Evolutionary conservation across 30 jellyfish, hydroid and myxozoan genomes (phyloP).

Genomic region (Hydractinia echinata): DNA sequence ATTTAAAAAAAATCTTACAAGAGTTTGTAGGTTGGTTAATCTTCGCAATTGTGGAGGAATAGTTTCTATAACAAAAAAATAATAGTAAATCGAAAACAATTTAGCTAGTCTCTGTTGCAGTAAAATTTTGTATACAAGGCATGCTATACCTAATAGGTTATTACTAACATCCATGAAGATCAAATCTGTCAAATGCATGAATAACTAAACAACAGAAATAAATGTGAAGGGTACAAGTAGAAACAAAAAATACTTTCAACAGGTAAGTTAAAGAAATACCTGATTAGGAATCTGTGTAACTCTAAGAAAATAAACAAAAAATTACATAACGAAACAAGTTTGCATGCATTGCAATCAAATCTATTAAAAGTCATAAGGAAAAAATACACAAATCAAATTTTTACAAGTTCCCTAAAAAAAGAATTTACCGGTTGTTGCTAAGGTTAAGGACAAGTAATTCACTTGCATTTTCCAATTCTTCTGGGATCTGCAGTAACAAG

Average conservation of each 20-base stretch:
- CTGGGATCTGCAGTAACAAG: constrained; percentile 62
- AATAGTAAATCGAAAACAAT: too few relatives aligned
- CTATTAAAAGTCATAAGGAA: too few relatives aligned
- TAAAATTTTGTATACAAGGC: background rate
- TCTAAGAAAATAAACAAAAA: background rate
- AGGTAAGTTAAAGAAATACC: constrained; percentile 23
- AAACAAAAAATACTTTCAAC: background rate
- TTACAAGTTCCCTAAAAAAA: too few relatives aligned
- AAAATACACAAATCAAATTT: too few relatives aligned
- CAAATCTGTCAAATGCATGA: constrained; percentile 83
- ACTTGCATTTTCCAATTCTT: constrained; percentile 89
- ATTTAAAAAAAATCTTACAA: constrained; percentile 44
- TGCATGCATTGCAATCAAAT: too few relatives aligned
- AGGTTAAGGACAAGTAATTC: constrained; percentile 84
- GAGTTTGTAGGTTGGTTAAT: constrained; percentile 86
- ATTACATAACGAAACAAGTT: too few relatives aligned
- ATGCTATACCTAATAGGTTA: constrained; percentile 60
- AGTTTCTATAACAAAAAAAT: constrained; percentile 48
- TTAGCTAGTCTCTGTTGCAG: background rate
- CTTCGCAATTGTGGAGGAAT: constrained; percentile 96
- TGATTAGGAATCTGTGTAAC: constrained; percentile 80
- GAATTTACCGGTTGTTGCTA: constrained; percentile 62
- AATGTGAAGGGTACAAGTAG: background rate
- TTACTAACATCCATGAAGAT: constrained; percentile 77
- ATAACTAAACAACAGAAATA: constrained; percentile 47